A percentile compares a stretch with the other conserved stretches of the same genome.
Evolutionary conservation across 2,113 vertebrate species (phyloP).

Genomic region (Microtus montanus): DNA sequence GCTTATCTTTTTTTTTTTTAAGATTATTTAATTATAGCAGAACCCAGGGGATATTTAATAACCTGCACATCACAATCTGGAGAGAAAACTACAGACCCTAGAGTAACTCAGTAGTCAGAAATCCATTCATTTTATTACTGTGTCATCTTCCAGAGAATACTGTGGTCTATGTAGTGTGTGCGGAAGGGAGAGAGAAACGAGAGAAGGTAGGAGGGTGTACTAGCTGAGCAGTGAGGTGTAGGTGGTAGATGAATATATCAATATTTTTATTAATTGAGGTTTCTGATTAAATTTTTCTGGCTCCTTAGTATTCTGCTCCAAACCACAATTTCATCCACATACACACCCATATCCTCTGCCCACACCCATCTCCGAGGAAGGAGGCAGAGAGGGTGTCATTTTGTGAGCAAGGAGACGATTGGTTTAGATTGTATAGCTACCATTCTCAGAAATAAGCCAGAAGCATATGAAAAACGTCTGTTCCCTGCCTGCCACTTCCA

Average conservation of each 20-base stretch:
- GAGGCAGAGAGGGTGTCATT: not conserved
- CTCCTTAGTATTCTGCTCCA: not conserved
- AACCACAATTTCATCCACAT: not conserved
- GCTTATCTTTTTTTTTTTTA: too few species aligned
- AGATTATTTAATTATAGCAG: slow-evolving; percentile 15
- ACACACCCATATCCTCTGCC: not conserved
- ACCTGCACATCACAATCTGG: not conserved
- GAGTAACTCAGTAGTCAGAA: not conserved
- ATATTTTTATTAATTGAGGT: not conserved
- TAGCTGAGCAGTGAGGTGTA: not conserved
- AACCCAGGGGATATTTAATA: not conserved
- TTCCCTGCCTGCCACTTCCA: not conserved
- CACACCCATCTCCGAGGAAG: not conserved
- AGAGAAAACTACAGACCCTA: not conserved
- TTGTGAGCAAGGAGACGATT: not conserved
- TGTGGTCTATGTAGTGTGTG: not conserved
- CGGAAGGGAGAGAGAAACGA: fast-evolving
- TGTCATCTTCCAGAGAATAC: slow-evolving; percentile 5
- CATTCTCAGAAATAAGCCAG: not conserved
- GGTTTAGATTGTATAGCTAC: not conserved
- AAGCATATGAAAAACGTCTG: not conserved
- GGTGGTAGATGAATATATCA: not conserved
- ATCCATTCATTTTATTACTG: not conserved
- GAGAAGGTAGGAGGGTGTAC: too few species aligned
- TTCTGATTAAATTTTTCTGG: slow-evolving; percentile 1